These are phyloP conservation scores for Lobophora halterata DNA, from an alignment of 2,888 invertebrate species.

Conservation along the genomic window DNA sequence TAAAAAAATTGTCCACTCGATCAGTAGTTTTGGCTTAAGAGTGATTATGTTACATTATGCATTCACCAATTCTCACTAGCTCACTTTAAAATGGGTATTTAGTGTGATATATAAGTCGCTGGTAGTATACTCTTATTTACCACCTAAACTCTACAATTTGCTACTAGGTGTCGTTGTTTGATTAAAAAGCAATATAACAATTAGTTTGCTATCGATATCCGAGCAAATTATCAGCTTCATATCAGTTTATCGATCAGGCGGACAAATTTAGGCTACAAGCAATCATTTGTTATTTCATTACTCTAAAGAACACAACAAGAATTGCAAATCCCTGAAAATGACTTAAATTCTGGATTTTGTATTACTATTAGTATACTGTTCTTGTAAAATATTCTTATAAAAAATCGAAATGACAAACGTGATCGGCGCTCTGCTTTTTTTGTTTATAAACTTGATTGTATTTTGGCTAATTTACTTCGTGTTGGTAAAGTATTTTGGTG, in stretches of 20 bases:
- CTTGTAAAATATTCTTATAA: background rate
- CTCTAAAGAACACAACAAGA: constrained; percentile 1
- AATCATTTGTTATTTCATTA: constrained; percentile 6
- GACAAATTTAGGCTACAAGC: background rate
- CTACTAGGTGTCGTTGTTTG: constrained; percentile 2
- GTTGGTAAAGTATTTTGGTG: constrained; percentile 54
- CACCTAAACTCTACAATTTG: background rate
- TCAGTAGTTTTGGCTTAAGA: too few species aligned
- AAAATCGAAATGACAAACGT: constrained; percentile 42
- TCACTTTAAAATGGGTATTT: too few species aligned
- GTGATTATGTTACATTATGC: too few species aligned
- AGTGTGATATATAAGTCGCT: too few species aligned
- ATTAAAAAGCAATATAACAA: background rate
- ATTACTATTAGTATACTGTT: too few species aligned
- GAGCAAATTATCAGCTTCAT: constrained; percentile 9
- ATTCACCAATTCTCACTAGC: too few species aligned
- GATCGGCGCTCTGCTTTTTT: constrained; percentile 46
- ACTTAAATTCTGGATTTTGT: background rate
- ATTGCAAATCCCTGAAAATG: too few species aligned
- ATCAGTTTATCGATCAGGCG: constrained; percentile 13
- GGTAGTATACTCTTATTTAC: too few species aligned
- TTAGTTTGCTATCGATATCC: constrained; percentile 1
- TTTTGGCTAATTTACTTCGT: constrained; percentile 57
- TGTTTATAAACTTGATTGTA: constrained; percentile 50
- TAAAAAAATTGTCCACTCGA: too few species aligned